These are phyloP conservation scores for Physeter macrocephalus DNA, from an alignment of 2,113 vertebrate species.

Conservation along the genomic window DNA sequence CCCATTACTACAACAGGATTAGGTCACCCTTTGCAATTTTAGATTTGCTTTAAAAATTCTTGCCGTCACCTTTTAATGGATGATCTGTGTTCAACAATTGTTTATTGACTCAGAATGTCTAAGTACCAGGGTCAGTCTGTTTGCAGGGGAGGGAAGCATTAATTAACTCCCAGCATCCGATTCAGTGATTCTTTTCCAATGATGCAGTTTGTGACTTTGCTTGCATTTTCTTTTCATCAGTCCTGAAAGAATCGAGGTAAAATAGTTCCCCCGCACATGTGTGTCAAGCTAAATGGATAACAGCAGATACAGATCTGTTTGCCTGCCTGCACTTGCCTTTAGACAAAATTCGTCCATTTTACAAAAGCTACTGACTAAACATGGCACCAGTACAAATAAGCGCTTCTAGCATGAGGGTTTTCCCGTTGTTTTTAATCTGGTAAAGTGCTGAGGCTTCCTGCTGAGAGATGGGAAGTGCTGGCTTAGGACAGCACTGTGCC, in stretches of 20 bases:
- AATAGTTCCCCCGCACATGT: slow-evolving; percentile 64
- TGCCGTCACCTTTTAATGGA: slow-evolving; percentile 60
- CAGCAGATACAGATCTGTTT: slow-evolving; percentile 84
- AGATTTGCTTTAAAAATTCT: slow-evolving; percentile 63
- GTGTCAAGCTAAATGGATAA: slow-evolving; percentile 82
- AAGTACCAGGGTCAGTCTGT: slow-evolving; percentile 64
- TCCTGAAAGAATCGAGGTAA: slow-evolving; percentile 74
- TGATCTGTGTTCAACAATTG: slow-evolving; percentile 57
- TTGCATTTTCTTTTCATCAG: slow-evolving; percentile 82
- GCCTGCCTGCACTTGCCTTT: slow-evolving; percentile 85
- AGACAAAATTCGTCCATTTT: slow-evolving; percentile 85
- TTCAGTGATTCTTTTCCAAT: slow-evolving; percentile 73
- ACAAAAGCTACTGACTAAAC: slow-evolving; percentile 79
- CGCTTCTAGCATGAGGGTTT: slow-evolving; percentile 26
- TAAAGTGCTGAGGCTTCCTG: slow-evolving; percentile 52
- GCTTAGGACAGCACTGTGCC: slow-evolving; percentile 57
- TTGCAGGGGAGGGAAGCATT: slow-evolving; percentile 65
- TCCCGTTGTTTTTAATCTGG: slow-evolving; percentile 58
- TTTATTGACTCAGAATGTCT: slow-evolving; percentile 56
- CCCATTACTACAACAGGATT: slow-evolving; percentile 23
- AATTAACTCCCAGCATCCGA: slow-evolving; percentile 70
- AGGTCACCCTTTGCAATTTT: slow-evolving; percentile 59
- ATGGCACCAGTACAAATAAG: slow-evolving; percentile 76
- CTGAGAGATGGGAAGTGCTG: slow-evolving; percentile 47
- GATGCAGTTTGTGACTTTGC: slow-evolving; percentile 70